Evolutionary conservation across 2,888 invertebrate genomes (phyloP), one percentile per base, ranked within the genome.

Genomic region (Euspilapteryx auroguttella): DNA sequence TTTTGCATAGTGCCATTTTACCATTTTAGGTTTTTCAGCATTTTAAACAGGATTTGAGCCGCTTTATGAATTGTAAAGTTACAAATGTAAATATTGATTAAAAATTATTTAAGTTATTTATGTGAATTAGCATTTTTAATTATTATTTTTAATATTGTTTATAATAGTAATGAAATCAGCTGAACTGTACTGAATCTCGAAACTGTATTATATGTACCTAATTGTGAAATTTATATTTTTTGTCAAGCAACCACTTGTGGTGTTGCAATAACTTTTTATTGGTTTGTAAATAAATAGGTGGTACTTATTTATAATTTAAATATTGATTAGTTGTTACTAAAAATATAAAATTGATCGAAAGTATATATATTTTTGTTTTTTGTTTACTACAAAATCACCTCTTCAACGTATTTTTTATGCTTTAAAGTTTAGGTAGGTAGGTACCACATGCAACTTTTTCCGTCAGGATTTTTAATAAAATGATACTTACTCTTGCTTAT

Each of bases 271-370:
- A n/a, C n/a, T n/a, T n/a, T n/a, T n/a, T n/a, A n/a, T 52, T 52
- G 12, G 15, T 24, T 59, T 56, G 62, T 57, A 66, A 69, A 65
- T 71, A 68, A 55, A 62, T 68, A 64, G 62, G 55, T 57, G 52
- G 55, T 68, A 69, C 56, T 57, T 71, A 71, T 73, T 69, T 69
- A 71, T 71, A 68, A 68, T 63, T 54, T 43, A 58, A 66, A 64
- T 61, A 66, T 68, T 75, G 73, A 73, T 69, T 75, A 75, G 69
- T 69, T 71, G 75, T 75, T 75, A 75, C 65, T 68, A 52, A 75
- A 75, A 75, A 73, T 68, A 73, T 52, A 68, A 69, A 73, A 69
- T 71, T 55, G 57, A 71, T 68, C 57, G 56, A 66, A 66, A 46
- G n/a, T n/a, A n/a, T n/a, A n/a, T n/a, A n/a, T n/a, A n/a, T n/a